phyloP scores from a whole-genome alignment of 2,113 vertebrate species.

The Rhombomys opimus region DNA sequence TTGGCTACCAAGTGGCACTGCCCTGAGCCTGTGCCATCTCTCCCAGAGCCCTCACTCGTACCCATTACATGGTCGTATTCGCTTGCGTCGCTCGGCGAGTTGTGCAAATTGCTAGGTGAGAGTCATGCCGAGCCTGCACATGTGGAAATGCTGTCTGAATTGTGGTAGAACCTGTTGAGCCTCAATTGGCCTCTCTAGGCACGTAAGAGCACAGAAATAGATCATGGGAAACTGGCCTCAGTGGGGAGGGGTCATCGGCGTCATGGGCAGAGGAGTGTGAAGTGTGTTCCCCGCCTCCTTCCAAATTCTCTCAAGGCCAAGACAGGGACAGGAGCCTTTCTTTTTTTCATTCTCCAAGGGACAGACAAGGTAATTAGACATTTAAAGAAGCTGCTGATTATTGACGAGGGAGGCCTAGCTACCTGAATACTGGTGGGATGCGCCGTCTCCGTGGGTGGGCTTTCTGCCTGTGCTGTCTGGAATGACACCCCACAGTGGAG shows the following conservation, averaged over 20 bases:
- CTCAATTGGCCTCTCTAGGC: constrained; percentile 47
- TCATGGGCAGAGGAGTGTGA: constrained; percentile 12
- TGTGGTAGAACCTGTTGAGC: constrained; percentile 78
- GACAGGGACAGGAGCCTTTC: constrained; percentile 14
- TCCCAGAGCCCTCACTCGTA: not conserved
- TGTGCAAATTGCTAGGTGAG: constrained; percentile 68
- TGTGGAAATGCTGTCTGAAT: constrained; percentile 59
- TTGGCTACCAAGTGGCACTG: not conserved
- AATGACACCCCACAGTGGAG: not conserved
- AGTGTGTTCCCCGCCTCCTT: constrained; percentile 5
- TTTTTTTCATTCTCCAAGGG: constrained; percentile 24
- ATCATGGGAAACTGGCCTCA: constrained; percentile 66
- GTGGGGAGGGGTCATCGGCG: constrained; percentile 59
- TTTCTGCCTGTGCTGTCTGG: not conserved
- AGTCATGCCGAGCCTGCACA: constrained; percentile 42
- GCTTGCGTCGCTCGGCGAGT: not conserved
- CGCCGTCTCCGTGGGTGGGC: not conserved
- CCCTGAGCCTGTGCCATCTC: not conserved
- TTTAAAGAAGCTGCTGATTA: not conserved
- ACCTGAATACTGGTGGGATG: not conserved
- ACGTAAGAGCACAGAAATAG: constrained; percentile 75
- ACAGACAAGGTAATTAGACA: not conserved
- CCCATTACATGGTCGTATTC: not conserved
- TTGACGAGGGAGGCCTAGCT: not conserved
- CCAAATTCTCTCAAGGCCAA: constrained; percentile 3